Percentiles rank a stretch among this genome's conserved stretches.
These are phyloP conservation scores for Theristicus caerulescens DNA, from an alignment of 2,113 vertebrate genomes.

Conservation along the genomic window DNA sequence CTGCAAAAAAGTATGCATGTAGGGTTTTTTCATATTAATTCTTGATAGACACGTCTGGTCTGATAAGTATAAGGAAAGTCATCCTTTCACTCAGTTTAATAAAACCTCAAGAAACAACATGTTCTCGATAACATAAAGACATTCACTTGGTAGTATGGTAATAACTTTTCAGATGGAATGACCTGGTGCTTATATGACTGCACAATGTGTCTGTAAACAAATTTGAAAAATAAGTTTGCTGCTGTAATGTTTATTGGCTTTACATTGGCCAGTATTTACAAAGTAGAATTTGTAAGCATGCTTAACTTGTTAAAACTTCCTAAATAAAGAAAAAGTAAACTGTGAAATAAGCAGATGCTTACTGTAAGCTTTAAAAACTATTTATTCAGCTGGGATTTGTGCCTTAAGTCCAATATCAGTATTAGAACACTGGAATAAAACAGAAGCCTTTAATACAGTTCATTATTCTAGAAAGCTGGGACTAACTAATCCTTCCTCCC, in stretches of 20 bases:
- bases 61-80: neutral
- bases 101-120: slow-evolving; percentile 20
- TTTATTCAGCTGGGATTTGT: slow-evolving; percentile 45
- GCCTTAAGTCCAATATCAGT: neutral
- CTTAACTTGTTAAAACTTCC: neutral
- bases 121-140: neutral
- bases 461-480: neutral
- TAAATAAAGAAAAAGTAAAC: neutral
- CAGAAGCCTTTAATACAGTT: neutral
- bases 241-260: neutral
- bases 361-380: neutral
- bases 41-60: neutral
- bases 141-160: neutral
- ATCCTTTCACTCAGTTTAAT: slow-evolving; percentile 31
- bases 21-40: neutral
- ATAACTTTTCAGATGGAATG: neutral
- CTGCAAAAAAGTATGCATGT: neutral
- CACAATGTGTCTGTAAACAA: neutral
- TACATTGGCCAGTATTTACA: neutral
- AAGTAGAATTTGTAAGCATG: neutral
- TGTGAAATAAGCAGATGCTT: neutral
- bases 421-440: neutral
- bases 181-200: neutral
- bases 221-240: neutral
- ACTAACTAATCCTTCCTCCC: neutral